A percentile compares a stretch with the other conserved stretches of the same genome.
Evolutionary conservation across 2,888 invertebrate genomes (phyloP).

Genomic region (Cryptophagus acutangulus): DNA sequence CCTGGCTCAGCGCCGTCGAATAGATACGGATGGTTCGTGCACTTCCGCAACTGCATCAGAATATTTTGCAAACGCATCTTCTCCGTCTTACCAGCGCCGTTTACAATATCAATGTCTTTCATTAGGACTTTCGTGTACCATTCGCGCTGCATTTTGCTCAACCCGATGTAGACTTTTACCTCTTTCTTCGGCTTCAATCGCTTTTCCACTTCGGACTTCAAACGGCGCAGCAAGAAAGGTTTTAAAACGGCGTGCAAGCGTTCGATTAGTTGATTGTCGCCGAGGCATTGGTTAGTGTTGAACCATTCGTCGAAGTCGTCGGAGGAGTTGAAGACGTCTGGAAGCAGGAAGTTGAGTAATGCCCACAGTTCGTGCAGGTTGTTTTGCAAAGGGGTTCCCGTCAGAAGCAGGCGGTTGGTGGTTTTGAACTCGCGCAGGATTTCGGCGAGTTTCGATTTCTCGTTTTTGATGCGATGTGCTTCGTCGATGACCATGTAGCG

Average conservation of each 20-base stretch:
- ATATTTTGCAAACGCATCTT: conserved; percentile 98
- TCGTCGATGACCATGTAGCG: conserved; percentile 99
- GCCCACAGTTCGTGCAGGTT: conserved; percentile 99
- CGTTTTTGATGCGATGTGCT: conserved; percentile 98
- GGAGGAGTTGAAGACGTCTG: conserved; percentile 96
- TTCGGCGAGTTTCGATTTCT: conserved; percentile 97
- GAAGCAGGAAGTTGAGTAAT: conserved; percentile 91
- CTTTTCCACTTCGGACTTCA: conserved; percentile 98
- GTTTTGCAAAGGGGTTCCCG: conserved; percentile 97
- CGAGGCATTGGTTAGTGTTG: conserved; percentile 90
- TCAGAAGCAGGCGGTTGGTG: conserved; percentile 87
- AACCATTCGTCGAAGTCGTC: conserved; percentile 99
- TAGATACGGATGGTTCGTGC: conserved; percentile 97
- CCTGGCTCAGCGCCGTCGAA: conserved; percentile 99
- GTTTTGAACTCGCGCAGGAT: conserved; percentile 95
- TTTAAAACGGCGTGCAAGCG: conserved; percentile 89
- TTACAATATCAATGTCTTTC: conserved; percentile 98
- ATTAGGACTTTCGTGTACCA: conserved; percentile 98
- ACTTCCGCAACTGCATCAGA: conserved; percentile 97
- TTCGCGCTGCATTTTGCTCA: conserved; percentile 98
- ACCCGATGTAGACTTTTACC: conserved; percentile 91
- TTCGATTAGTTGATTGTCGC: conserved; percentile 85
- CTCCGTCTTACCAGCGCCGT: conserved; percentile 92
- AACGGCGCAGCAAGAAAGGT: conserved; percentile 89
- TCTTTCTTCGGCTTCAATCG: conserved; percentile 96